Evolutionary conservation across 2,113 vertebrate species (phyloP), one percentile per base, ranked within the genome.

Genomic region (Porphyrio hochstetteri): DNA sequence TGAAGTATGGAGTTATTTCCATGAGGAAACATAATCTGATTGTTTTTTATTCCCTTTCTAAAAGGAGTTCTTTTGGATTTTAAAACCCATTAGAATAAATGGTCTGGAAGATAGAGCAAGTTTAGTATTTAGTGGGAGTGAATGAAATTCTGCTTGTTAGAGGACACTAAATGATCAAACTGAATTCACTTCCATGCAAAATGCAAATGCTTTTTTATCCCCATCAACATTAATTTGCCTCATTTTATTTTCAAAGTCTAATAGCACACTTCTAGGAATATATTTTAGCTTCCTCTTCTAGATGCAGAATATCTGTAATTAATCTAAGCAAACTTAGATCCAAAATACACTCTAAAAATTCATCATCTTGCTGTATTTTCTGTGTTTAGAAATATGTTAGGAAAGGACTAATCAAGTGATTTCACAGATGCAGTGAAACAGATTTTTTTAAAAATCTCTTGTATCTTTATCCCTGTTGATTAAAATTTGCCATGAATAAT

Each of bases 161-260:
- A 91, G 61, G 84, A 87, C 65, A 76, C 40, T 84, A 81, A 81
- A 52, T 27, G 67, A 80, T 86, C 82, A 88, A 75, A 88, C 56
- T 69, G 42, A 88, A 85, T 74, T 80, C 31, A 20, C 70, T 90
- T 81, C 56, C 68, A 83, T 33, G 64, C 9, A 85, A 91, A 91
- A 93, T 82, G 61, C 42, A 88, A 77, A 67, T 55, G 55, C 11
- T 87, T 35, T 35, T 96, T 96, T 92, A 90, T 60, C 19, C 46
- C 68, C 71, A 74, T 80, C 55, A 60, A 48, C 24, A 52, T 81
- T 92, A 90, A 91, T 76, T 90, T 90, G 7, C 70, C 90, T 44
- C 42, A 35, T 91, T 94, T 92, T 64, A 89, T 72, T 94, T 94
- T 79, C 91, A 68, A 91, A 92, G 88, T 70, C 70, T 82, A 93